Conservation (phyloP, 1,140 invertebrate genomes). For the Drosophila setifemur region DNA sequence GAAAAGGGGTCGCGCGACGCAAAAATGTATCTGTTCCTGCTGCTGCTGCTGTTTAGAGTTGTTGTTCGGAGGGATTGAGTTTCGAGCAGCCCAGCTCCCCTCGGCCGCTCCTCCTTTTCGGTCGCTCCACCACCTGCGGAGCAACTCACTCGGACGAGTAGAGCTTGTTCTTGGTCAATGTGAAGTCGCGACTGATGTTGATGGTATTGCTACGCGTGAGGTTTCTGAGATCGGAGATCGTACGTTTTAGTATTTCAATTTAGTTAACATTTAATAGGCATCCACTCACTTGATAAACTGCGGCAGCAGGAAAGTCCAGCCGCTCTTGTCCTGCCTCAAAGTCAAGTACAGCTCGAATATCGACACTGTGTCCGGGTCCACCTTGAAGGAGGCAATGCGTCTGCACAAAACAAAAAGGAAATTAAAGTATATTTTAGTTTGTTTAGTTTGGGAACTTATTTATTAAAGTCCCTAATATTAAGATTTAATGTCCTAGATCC, state of each 20-base stretch:
- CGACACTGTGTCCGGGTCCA: constrained; percentile 91
- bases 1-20: constrained; percentile 6
- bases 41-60: constrained; percentile 29
- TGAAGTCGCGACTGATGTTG: constrained; percentile 92
- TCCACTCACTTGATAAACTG: constrained; percentile 92
- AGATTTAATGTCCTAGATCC: too few relatives aligned
- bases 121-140: too few relatives aligned
- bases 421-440: too few relatives aligned
- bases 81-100: constrained; percentile 48
- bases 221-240: constrained; percentile 85
- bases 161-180: constrained; percentile 92
- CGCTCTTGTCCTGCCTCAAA: constrained; percentile 90
- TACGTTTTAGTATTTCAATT: too few relatives aligned
- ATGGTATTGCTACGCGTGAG: constrained; percentile 91
- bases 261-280: too few relatives aligned
- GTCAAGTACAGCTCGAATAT: constrained; percentile 94
- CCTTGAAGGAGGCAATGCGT: constrained; percentile 87
- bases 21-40: constrained; percentile 23
- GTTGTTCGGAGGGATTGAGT: constrained; percentile 75
- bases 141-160: constrained; percentile 83
- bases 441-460: too few relatives aligned
- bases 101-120: constrained; percentile 34
- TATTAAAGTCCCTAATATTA: too few relatives aligned
- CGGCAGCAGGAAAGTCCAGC: constrained; percentile 92
- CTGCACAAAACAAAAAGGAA: constrained; percentile 27